phyloP scores from a whole-genome alignment of 2,113 vertebrate species.

The Nothocercus nigrocapillus region DNA sequence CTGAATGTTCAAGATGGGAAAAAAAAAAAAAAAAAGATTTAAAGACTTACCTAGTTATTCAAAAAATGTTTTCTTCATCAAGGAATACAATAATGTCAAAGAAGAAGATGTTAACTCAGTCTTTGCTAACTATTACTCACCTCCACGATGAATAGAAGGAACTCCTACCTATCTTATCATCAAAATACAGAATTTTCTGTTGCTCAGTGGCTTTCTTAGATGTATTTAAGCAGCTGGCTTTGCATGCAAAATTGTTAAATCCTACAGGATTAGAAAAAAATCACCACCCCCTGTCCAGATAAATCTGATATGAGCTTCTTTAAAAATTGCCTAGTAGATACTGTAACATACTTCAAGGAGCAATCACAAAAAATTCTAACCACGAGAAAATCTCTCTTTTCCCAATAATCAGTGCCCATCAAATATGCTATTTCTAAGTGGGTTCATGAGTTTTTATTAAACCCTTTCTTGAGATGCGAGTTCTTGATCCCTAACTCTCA shows the following conservation, averaged over 20 bases:
- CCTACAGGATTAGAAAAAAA: neutral
- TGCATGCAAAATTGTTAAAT: neutral
- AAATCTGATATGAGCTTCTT: neutral
- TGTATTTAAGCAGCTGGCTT: neutral
- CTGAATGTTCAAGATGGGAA: neutral
- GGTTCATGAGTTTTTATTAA: neutral
- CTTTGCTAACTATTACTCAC: neutral
- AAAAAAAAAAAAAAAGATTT: neutral
- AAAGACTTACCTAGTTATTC: neutral
- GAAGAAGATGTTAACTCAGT: neutral
- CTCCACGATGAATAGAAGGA: neutral
- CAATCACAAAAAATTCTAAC: neutral
- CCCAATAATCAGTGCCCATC: fast-evolving
- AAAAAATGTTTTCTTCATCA: neutral
- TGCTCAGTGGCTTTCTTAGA: neutral
- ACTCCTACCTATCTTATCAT: neutral
- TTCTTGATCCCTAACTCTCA: neutral
- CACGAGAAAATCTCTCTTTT: neutral
- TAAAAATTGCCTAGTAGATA: neutral
- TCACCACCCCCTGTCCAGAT: neutral
- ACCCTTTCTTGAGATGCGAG: neutral
- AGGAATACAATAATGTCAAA: neutral
- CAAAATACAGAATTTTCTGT: neutral
- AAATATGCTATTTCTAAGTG: neutral
- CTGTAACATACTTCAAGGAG: neutral